Conservation (phyloP, 1,140 invertebrate species). For the Rhopalosiphum padi region DNA sequence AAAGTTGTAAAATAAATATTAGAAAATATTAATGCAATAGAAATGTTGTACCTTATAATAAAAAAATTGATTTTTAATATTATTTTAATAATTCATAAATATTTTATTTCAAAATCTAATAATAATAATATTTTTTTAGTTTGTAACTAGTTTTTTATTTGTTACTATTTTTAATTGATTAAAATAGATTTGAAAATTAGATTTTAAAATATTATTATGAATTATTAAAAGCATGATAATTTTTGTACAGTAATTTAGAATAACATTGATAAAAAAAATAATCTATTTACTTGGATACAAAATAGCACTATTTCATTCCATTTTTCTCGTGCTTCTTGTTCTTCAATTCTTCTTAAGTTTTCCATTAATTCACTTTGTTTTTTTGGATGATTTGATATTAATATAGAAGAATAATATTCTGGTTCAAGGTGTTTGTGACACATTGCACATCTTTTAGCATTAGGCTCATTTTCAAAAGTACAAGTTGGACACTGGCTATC, state of each 20-base stretch:
- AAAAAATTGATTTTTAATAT: too few relatives aligned
- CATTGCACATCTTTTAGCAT: slow-evolving; percentile 79
- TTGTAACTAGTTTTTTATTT: too few relatives aligned
- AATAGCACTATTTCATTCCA: slow-evolving; percentile 86
- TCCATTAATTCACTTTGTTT: slow-evolving; percentile 85
- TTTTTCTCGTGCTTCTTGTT: slow-evolving; percentile 80
- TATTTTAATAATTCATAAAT: too few relatives aligned
- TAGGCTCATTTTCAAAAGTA: slow-evolving; percentile 80
- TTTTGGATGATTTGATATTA: slow-evolving; percentile 61
- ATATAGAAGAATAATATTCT: slow-evolving; percentile 56
- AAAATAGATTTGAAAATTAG: not conserved
- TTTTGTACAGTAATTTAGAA: not conserved
- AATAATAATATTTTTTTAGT: too few relatives aligned
- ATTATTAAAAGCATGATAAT: not conserved
- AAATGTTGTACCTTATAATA: too few relatives aligned
- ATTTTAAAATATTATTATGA: not conserved
- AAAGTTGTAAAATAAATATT: too few relatives aligned
- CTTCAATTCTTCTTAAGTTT: slow-evolving; percentile 79
- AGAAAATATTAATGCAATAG: too few relatives aligned
- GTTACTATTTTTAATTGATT: too few relatives aligned
- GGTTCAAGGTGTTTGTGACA: slow-evolving; percentile 68
- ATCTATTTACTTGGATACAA: slow-evolving; percentile 74
- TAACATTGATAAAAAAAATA: not conserved
- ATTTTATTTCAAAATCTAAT: too few relatives aligned
- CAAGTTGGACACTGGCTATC: slow-evolving; percentile 72